Evolutionary conservation across 1,140 invertebrate genomes (phyloP).

Genomic region (Euwallacea similis): DNA sequence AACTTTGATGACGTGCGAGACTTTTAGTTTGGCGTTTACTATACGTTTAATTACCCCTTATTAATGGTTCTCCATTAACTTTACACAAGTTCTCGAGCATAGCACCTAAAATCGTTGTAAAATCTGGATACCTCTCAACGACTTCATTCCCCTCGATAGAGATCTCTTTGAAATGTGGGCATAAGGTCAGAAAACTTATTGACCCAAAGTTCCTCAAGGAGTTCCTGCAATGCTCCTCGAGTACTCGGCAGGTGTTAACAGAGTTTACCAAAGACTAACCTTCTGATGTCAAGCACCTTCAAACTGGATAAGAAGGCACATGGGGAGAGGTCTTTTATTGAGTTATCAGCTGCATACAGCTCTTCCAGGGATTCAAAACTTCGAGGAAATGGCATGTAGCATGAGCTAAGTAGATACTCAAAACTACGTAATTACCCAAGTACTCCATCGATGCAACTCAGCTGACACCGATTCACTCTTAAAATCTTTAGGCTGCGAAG

Average conservation of each 20-base stretch:
- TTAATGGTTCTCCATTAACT: not conserved
- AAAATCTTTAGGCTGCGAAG: constrained; percentile 62
- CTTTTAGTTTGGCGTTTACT: too few relatives aligned
- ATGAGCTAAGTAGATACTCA: not conserved
- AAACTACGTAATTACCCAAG: constrained; percentile 45
- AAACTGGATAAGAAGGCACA: constrained; percentile 59
- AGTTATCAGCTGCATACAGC: constrained; percentile 64
- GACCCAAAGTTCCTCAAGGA: constrained; percentile 1
- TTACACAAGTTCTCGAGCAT: not conserved
- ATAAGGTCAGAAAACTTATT: not conserved
- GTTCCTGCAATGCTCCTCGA: not conserved
- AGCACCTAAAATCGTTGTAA: not conserved
- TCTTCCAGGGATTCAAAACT: constrained; percentile 59
- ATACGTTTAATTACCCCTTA: too few relatives aligned
- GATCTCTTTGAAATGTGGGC: not conserved
- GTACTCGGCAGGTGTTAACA: not conserved
- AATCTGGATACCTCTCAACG: not conserved
- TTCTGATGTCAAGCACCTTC: constrained; percentile 57
- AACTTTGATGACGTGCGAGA: too few relatives aligned
- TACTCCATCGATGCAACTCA: constrained; percentile 66
- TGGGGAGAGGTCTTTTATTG: constrained; percentile 61
- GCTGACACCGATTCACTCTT: constrained; percentile 65
- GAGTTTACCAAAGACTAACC: constrained; percentile 48
- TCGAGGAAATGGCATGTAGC: not conserved
- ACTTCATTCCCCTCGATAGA: not conserved